Base-by-base conservation (phyloP, 2,888 invertebrate species). In the Drosophila basisetae region DNA sequence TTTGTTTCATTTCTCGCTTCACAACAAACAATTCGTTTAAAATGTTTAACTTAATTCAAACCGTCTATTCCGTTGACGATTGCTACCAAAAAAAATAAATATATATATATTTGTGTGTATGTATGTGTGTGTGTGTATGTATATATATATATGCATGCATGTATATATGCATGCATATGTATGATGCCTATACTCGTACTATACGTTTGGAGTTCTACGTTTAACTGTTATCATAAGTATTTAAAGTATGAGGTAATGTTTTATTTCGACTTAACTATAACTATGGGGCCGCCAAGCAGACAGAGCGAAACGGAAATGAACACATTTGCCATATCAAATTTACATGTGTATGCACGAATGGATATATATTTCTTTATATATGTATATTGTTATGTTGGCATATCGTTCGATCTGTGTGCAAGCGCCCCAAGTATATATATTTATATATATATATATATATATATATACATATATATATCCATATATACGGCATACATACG, bases 171-270 rank as follows among this genome's bases (percentile, higher is more conserved):
- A 18, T 69, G 28, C 62, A 58, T 70, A 47, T 74, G 39, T 76
- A 55, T 58, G 63, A 31, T 61, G 70, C 61, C 68, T 76, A 78
- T 68, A 64, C 50, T 59, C 61, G 55, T 77, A 67, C 50, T 50
- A 67, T 71, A 79, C 69, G 84, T 71, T 68, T 71, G 60, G 62
- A 73, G 64, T 70, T 79, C 85, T 84, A 84, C 80, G 59, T 73
- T 82, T 87, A 84, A 84, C 77, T 67, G 75, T 87, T 85, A 76
- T 86, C 82, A 88, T 86, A 87, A 83, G 88, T 88, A 81, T 87
- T 89, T 90, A 91, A 90, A 90, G 81, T 91, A 91, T 90, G 90
- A 90, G 90, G 91, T 91, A 90, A 91, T 90, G 91, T 79, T 80
- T 91, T 90, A 82, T 91, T 87, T 81, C 82, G 80, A 82, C 90